phyloP scores from a whole-genome alignment of 2,888 invertebrate species.

The Calameuta filiformis region DNA sequence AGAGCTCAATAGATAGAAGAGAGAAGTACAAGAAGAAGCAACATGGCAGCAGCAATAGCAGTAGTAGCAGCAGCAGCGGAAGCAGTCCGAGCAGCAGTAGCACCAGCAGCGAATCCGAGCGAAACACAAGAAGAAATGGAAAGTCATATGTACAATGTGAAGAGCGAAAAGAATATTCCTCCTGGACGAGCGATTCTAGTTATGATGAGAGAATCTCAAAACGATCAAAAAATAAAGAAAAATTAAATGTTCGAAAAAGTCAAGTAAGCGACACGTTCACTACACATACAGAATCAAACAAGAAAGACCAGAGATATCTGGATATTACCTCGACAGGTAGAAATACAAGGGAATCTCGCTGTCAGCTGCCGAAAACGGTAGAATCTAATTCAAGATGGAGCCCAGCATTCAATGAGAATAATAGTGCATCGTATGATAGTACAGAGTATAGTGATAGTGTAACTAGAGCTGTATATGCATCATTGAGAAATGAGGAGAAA shows the following conservation, averaged over 20 bases:
- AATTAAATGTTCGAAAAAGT: background rate
- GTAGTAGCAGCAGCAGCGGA: conserved; percentile 13
- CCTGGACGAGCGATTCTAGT: background rate
- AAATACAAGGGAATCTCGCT: background rate
- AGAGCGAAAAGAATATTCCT: background rate
- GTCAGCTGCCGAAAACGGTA: background rate
- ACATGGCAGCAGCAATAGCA: conserved; percentile 22
- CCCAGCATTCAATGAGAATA: background rate
- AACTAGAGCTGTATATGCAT: background rate
- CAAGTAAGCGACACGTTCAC: background rate
- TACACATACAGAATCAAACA: background rate
- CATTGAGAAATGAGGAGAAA: background rate
- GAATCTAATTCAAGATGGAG: background rate
- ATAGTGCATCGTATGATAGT: background rate
- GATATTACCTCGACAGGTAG: background rate
- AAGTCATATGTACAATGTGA: background rate
- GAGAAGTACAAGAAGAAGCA: conserved; percentile 13
- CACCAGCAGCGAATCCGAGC: background rate
- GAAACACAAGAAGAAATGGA: background rate
- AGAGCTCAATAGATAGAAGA: background rate
- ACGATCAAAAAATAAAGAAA: conserved; percentile 5
- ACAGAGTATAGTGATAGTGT: background rate
- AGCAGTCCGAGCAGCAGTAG: conserved; percentile 13
- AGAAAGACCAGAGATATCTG: background rate
- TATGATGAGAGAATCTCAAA: background rate